A percentile compares a stretch with the other conserved stretches of the same genome.
Conservation (phyloP, 2,888 invertebrate genomes). For the Drosophila bunnanda region DNA sequence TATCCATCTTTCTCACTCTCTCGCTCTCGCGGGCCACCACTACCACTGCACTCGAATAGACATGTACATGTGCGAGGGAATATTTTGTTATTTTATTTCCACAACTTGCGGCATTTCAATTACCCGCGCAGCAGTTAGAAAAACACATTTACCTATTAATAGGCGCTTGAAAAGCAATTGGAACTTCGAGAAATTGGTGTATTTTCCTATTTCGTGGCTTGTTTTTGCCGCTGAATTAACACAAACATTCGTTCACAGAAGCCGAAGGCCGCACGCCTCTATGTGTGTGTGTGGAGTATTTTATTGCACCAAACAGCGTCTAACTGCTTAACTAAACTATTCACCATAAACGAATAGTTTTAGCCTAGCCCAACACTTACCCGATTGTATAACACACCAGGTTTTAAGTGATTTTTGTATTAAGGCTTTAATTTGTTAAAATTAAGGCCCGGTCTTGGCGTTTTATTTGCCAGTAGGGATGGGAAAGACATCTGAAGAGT, state of each 20-base stretch:
- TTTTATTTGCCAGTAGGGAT: conserved; percentile 16
- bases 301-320: conserved; percentile 16
- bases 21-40: conserved; percentile 7
- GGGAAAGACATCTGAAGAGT: background rate
- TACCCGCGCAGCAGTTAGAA: too few relatives aligned
- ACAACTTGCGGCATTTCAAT: background rate
- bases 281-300: conserved; percentile 16
- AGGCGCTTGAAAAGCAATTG: background rate
- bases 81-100: conserved; percentile 18
- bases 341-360: background rate
- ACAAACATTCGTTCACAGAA: conserved; percentile 10
- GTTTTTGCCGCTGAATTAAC: conserved; percentile 61
- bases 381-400: background rate
- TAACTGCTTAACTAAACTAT: background rate
- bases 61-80: conserved; percentile 15
- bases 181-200: background rate
- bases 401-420: background rate
- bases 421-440: background rate
- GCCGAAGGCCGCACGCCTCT: conserved; percentile 15
- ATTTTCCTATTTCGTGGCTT: conserved; percentile 35
- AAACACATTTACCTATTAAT: too few relatives aligned
- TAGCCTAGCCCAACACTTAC: background rate
- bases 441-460: conserved; percentile 1
- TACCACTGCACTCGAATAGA: background rate
- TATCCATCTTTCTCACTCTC: background rate